A percentile compares a stretch with the other conserved stretches of the same genome.
Evolutionary conservation across 2,797 vertebrate species (phyloP).

Genomic region (Todus mexicanus): DNA sequence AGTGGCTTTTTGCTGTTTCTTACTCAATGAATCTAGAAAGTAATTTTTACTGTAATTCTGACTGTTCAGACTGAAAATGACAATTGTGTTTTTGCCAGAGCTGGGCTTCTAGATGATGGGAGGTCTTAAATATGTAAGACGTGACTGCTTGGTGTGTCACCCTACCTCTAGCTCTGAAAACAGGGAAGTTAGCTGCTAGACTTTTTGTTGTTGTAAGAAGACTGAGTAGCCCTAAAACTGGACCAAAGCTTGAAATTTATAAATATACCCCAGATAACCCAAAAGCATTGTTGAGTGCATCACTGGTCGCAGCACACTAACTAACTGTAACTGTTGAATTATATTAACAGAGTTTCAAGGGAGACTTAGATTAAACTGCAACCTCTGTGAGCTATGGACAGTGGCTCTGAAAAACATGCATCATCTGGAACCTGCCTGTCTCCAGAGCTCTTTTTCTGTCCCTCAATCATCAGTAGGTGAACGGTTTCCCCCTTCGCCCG

Average conservation of each 20-base stretch:
- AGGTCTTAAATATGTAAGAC: background rate
- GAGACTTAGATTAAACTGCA: background rate
- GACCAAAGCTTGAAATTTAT: background rate
- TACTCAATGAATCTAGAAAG: background rate
- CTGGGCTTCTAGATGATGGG: background rate
- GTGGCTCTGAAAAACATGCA: background rate
- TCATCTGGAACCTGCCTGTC: background rate
- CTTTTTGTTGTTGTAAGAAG: background rate
- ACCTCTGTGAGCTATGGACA: background rate
- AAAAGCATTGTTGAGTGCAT: background rate
- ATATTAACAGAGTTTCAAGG: background rate
- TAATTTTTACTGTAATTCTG: background rate
- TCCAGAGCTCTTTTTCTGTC: background rate
- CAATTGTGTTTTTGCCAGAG: background rate
- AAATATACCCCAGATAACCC: background rate
- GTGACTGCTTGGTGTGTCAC: background rate
- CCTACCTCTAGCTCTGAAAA: background rate
- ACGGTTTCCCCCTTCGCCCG: background rate
- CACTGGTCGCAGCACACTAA: background rate
- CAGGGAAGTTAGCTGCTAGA: background rate
- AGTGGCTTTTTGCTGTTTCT: background rate
- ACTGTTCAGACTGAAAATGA: background rate
- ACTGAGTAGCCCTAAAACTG: background rate
- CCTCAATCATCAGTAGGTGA: background rate
- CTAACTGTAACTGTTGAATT: background rate